Conservation (phyloP, 2,113 vertebrate species). For the Pollachius pollachius region DNA sequence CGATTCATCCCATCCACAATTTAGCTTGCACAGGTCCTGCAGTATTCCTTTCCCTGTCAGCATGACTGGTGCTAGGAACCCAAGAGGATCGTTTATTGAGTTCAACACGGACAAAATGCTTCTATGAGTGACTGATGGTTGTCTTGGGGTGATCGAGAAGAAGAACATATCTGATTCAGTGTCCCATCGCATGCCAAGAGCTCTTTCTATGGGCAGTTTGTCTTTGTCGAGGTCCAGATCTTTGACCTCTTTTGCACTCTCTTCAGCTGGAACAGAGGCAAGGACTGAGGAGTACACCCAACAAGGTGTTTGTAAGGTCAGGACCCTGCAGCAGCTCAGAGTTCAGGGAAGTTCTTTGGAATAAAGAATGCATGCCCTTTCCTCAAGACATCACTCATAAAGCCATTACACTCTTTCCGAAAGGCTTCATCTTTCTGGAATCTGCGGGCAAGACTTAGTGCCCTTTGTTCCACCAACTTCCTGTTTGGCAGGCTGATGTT, state of each 20-base stretch:
- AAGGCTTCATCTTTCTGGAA: background rate
- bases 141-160: background rate
- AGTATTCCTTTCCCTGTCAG: too few species aligned
- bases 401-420: background rate
- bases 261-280: background rate
- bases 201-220: too few species aligned
- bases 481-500: background rate
- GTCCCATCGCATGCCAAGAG: background rate
- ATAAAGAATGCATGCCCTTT: background rate
- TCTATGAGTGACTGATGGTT: background rate
- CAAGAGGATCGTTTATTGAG: background rate
- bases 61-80: too few species aligned
- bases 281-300: background rate
- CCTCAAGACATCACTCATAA: constrained; percentile 2
- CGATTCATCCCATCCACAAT: too few species aligned
- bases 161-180: background rate
- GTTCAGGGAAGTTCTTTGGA: background rate
- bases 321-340: background rate
- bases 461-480: background rate
- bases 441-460: background rate
- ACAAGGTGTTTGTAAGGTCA: background rate
- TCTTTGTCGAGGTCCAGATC: too few species aligned
- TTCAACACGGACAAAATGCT: background rate
- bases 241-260: background rate
- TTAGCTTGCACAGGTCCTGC: too few species aligned